phyloP scores from a whole-genome alignment of 2,797 vertebrate species.

The Labroides dimidiatus region DNA sequence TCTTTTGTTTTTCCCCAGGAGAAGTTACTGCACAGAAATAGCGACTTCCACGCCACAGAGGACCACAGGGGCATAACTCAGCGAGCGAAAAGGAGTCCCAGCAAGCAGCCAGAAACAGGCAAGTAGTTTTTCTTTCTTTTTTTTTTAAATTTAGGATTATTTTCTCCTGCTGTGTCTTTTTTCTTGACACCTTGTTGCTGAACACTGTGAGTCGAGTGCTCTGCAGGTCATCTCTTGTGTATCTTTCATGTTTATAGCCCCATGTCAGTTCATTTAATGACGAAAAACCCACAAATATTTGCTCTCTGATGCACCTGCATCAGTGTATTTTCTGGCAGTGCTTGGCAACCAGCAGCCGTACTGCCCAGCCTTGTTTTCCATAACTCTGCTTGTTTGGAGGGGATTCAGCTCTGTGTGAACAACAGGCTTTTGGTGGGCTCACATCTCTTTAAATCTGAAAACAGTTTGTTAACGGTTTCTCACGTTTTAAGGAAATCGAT shows the following conservation, averaged over 20 bases:
- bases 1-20: conserved; percentile 80
- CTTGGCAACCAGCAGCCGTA: conserved; percentile 25
- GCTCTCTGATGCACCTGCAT: conserved; percentile 55
- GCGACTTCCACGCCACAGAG: conserved; percentile 81
- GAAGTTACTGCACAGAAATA: conserved; percentile 85
- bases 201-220: not conserved
- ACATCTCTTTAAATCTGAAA: conserved; percentile 58
- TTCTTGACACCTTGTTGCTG: conserved; percentile 7
- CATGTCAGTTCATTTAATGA: conserved; percentile 9
- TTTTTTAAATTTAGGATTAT: not conserved
- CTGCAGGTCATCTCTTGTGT: not conserved
- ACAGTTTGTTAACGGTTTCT: conserved; percentile 68
- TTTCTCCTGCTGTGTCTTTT: not conserved
- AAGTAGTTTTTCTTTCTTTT: conserved; percentile 22
- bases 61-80: conserved; percentile 85
- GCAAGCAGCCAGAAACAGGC: conserved; percentile 80
- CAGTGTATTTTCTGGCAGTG: conserved; percentile 28
- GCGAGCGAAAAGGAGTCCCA: conserved; percentile 91
- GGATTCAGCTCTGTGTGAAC: conserved; percentile 51
- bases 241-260: conserved; percentile 9
- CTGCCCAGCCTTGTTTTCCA: conserved; percentile 46
- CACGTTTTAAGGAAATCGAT: conserved; percentile 58
- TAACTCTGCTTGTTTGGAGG: conserved; percentile 46
- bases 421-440: conserved; percentile 40
- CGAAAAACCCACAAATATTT: not conserved